phyloP scores from a whole-genome alignment of 2,797 vertebrate genomes.

The Avahi laniger region DNA sequence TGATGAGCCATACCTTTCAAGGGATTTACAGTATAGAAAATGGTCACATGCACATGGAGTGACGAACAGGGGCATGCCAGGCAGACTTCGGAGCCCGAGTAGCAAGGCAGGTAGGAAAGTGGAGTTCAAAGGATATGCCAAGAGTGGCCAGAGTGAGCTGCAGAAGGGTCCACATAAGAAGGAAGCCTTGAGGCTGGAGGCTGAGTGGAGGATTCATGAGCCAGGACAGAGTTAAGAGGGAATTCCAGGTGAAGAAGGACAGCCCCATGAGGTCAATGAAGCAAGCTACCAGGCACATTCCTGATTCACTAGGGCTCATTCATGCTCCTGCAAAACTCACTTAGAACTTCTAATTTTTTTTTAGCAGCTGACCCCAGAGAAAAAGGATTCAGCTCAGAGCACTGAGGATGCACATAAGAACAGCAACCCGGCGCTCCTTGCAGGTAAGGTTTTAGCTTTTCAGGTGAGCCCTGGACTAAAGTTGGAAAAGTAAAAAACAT shows the following conservation, averaged over 20 bases:
- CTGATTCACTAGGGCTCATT: neutral
- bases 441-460: conserved; percentile 51
- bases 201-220: neutral
- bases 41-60: neutral
- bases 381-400: neutral
- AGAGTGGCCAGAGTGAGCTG: neutral
- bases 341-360: conserved; percentile 29
- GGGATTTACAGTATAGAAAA: neutral
- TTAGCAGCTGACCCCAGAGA: conserved; percentile 45
- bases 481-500: neutral
- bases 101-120: neutral
- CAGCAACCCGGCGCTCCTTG: neutral
- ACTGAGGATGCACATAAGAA: neutral
- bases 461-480: neutral
- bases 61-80: neutral
- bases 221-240: neutral
- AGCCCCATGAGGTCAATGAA: neutral
- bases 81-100: neutral
- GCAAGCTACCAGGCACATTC: neutral
- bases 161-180: neutral
- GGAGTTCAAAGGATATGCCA: neutral
- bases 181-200: neutral
- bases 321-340: conserved; percentile 36
- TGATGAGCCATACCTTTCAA: neutral
- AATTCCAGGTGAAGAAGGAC: neutral